phyloP scores from a whole-genome alignment of 2,888 invertebrate species.

The Bombylius discolor region DNA sequence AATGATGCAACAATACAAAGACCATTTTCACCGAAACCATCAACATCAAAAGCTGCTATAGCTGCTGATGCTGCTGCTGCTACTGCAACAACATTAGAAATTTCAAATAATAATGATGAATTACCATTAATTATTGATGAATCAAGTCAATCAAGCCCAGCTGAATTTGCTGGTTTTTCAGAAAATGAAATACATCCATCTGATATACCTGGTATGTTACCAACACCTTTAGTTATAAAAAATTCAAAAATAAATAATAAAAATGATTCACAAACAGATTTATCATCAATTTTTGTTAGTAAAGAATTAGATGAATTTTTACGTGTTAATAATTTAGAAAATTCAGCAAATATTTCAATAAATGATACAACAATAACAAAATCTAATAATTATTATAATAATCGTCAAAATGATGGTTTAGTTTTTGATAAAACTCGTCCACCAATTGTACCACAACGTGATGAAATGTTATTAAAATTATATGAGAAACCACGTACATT shows the following conservation, averaged over 20 bases:
- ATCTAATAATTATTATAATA: neutral
- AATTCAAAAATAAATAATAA: neutral
- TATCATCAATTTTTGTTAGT: conserved; percentile 37
- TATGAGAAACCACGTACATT: conserved; percentile 38
- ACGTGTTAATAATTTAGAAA: conserved; percentile 36
- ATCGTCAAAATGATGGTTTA: conserved; percentile 25
- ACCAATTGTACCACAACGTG: conserved; percentile 25
- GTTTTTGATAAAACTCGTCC: conserved; percentile 26
- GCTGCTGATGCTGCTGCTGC: neutral
- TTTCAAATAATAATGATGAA: neutral
- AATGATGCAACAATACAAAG: too few relatives aligned
- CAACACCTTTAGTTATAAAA: conserved; percentile 28
- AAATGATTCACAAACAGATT: too few relatives aligned
- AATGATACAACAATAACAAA: too few relatives aligned
- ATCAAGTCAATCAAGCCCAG: neutral
- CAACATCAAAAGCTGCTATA: neutral
- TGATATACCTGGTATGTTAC: conserved; percentile 28
- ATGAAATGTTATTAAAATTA: too few relatives aligned
- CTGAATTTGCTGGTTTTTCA: conserved; percentile 25
- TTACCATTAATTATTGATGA: neutral
- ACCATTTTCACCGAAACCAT: neutral
- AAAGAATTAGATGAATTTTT: conserved; percentile 40
- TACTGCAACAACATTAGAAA: neutral
- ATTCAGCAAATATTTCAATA: conserved; percentile 13
- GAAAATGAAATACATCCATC: conserved; percentile 21